Evolutionary conservation across 2,797 vertebrate genomes (phyloP).

Genomic region (Halcyon smyrnensis): DNA sequence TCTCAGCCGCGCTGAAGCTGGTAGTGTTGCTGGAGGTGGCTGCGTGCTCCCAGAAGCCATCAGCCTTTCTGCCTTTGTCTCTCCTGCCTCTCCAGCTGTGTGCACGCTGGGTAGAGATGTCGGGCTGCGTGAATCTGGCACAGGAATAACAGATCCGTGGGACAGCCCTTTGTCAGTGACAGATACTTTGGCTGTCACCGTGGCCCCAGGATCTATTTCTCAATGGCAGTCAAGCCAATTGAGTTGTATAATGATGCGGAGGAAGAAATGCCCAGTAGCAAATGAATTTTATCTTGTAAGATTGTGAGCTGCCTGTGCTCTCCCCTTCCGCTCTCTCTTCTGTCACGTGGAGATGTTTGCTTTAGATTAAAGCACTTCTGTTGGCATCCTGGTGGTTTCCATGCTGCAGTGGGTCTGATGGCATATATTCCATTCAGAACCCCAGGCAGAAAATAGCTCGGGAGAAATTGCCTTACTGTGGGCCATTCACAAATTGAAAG

Average conservation of each 20-base stretch:
- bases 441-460: not conserved
- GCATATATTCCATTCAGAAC: not conserved
- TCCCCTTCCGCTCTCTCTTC: not conserved
- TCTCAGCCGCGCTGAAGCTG: not conserved
- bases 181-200: not conserved
- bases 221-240: not conserved
- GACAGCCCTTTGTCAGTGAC: not conserved
- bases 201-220: not conserved
- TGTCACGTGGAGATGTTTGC: slow-evolving; percentile 42
- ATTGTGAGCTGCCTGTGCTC: not conserved
- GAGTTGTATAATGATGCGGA: not conserved
- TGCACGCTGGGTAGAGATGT: not conserved
- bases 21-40: not conserved
- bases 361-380: slow-evolving; percentile 52
- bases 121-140: not conserved
- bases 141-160: not conserved
- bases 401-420: not conserved
- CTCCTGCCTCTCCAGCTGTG: not conserved
- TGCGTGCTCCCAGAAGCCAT: rapidly evolving
- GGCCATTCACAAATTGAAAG: not conserved
- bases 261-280: not conserved
- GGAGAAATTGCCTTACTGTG: not conserved
- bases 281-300: not conserved
- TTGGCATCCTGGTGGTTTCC: slow-evolving; percentile 21
- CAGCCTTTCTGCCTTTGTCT: not conserved